phyloP scores from a whole-genome alignment of 2,797 vertebrate species.

The Pseudomugil tenellus region DNA sequence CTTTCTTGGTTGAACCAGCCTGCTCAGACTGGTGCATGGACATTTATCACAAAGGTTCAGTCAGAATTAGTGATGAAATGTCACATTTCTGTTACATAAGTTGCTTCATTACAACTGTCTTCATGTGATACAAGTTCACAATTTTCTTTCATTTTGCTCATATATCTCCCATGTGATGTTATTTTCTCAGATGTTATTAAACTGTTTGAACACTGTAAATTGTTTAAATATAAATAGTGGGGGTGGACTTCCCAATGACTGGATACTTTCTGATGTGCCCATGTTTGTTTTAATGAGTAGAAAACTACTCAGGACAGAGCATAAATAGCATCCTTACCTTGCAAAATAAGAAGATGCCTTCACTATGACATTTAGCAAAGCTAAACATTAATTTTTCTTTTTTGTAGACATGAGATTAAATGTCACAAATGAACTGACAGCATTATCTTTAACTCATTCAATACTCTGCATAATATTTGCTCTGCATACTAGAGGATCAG shows the following conservation, averaged over 20 bases:
- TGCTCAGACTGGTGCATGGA: neutral
- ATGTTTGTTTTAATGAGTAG: neutral
- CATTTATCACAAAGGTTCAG: neutral
- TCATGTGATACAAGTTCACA: neutral
- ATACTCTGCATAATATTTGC: neutral
- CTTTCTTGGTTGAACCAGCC: neutral
- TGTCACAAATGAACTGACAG: neutral
- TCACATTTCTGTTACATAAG: neutral
- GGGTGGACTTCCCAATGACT: neutral
- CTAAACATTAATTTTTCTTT: constrained; percentile 10
- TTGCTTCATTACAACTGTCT: neutral
- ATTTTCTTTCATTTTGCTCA: neutral
- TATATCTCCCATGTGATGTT: neutral
- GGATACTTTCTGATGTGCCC: neutral
- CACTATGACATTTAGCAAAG: neutral
- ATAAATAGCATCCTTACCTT: constrained; percentile 30
- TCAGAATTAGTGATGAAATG: neutral
- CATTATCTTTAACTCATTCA: neutral
- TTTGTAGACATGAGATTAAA: neutral
- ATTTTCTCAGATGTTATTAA: neutral
- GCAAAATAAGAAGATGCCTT: constrained; percentile 1
- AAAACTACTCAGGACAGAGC: neutral
- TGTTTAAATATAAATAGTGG: neutral
- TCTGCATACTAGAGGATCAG: neutral
- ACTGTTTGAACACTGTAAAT: neutral